A percentile compares a stretch with the other conserved stretches of the same genome.
phyloP scores from a whole-genome alignment of 2,888 invertebrate genomes.

The Venusia cambrica region DNA sequence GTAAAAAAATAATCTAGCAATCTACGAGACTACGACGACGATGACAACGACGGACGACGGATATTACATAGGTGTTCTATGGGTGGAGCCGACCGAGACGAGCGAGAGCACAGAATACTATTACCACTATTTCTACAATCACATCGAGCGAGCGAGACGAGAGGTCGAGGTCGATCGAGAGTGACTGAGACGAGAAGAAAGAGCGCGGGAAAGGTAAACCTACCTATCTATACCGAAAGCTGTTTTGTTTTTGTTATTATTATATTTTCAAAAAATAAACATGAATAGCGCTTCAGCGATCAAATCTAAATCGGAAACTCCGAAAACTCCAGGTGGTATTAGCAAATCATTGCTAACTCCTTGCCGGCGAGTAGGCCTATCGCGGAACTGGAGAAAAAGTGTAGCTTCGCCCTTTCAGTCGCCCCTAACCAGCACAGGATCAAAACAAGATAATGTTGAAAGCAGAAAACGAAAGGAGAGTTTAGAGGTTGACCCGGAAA shows the following conservation, averaged over 20 bases:
- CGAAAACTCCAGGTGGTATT: slow-evolving; percentile 74
- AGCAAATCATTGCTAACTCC: slow-evolving; percentile 76
- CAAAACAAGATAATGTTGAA: slow-evolving; percentile 34
- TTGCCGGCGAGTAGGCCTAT: slow-evolving; percentile 76
- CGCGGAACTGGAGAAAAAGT: slow-evolving; percentile 64
- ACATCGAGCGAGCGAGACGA: too few relatives aligned
- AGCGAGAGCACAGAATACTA: too few relatives aligned
- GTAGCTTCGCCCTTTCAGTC: slow-evolving; percentile 65
- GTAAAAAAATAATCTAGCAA: too few relatives aligned
- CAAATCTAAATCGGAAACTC: slow-evolving; percentile 52
- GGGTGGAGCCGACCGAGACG: too few relatives aligned
- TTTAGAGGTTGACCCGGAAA: slow-evolving; percentile 30
- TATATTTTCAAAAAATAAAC: slow-evolving; percentile 14
- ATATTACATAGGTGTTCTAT: too few relatives aligned
- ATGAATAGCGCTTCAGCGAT: slow-evolving; percentile 54
- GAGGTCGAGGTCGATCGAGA: too few relatives aligned
- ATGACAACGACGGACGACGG: too few relatives aligned
- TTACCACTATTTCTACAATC: too few relatives aligned
- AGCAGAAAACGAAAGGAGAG: slow-evolving; percentile 48
- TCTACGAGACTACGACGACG: too few relatives aligned
- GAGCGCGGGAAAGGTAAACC: too few relatives aligned
- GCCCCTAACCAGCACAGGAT: slow-evolving; percentile 43
- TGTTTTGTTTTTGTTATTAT: slow-evolving; percentile 2
- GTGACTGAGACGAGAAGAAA: too few relatives aligned
- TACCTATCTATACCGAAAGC: too few relatives aligned